These are phyloP conservation scores for Rhineura floridana DNA, from an alignment of 2,113 vertebrate species.

Conservation along the genomic window DNA sequence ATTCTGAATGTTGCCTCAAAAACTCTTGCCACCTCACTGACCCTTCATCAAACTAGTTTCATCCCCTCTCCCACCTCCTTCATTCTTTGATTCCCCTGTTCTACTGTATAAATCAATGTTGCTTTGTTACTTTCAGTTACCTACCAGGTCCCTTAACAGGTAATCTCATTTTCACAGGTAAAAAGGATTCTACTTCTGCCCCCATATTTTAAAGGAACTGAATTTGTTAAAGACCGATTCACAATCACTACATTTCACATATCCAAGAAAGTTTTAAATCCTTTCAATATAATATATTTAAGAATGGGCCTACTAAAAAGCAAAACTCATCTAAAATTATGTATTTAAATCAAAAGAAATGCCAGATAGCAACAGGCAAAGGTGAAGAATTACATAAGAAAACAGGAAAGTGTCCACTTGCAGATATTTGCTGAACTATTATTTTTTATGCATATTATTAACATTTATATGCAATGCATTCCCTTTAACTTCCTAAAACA, in stretches of 20 bases:
- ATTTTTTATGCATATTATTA: neutral
- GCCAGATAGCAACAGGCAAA: slow-evolving; percentile 5
- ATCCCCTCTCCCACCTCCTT: too few species aligned
- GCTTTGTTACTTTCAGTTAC: neutral
- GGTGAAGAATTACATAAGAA: neutral
- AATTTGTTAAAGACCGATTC: neutral
- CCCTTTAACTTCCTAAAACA: neutral
- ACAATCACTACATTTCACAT: neutral
- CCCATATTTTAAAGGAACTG: neutral
- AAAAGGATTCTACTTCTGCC: neutral
- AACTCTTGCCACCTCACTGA: neutral
- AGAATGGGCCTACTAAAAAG: slow-evolving; percentile 20
- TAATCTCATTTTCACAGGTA: neutral
- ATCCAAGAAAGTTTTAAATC: neutral
- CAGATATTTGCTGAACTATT: neutral
- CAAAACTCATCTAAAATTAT: slow-evolving; percentile 27
- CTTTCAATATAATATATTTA: neutral
- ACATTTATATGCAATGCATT: neutral
- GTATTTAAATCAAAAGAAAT: slow-evolving; percentile 2
- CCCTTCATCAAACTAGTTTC: neutral
- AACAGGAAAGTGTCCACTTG: neutral
- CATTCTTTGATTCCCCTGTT: neutral
- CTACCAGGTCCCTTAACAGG: neutral
- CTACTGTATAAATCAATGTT: neutral
- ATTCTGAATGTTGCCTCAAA: neutral